These are phyloP conservation scores for Panzeria rudis DNA, from an alignment of 2,888 invertebrate species.

Conservation along the genomic window DNA sequence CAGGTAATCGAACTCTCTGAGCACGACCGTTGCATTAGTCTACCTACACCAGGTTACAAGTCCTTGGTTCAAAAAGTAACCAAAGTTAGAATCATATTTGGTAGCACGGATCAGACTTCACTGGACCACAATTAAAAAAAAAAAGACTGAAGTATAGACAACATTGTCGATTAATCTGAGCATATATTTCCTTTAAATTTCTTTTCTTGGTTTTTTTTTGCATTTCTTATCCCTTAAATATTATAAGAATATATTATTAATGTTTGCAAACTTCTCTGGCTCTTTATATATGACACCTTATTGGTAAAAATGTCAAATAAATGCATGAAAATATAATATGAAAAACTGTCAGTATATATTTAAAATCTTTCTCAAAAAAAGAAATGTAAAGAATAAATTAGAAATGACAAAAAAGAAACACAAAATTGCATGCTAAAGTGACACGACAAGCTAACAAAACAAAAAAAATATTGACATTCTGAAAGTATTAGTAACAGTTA, in stretches of 20 bases:
- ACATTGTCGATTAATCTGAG: too few species aligned
- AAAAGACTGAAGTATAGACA: too few species aligned
- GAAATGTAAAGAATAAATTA: background rate
- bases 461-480: slow-evolving; percentile 17
- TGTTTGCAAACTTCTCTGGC: slow-evolving; percentile 13
- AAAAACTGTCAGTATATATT: slow-evolving; percentile 27
- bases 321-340: slow-evolving; percentile 7
- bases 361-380: background rate
- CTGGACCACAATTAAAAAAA: too few species aligned
- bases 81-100: too few species aligned
- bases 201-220: background rate
- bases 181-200: background rate
- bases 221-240: background rate
- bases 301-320: slow-evolving; percentile 48
- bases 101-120: too few species aligned
- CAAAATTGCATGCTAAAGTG: background rate
- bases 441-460: slow-evolving; percentile 13
- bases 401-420: background rate
- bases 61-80: too few species aligned
- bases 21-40: too few species aligned
- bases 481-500: background rate
- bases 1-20: too few species aligned
- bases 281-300: slow-evolving; percentile 39
- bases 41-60: too few species aligned
- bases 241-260: background rate